Conservation (phyloP, 1,140 invertebrate species). For the Drosophila mauritiana region DNA sequence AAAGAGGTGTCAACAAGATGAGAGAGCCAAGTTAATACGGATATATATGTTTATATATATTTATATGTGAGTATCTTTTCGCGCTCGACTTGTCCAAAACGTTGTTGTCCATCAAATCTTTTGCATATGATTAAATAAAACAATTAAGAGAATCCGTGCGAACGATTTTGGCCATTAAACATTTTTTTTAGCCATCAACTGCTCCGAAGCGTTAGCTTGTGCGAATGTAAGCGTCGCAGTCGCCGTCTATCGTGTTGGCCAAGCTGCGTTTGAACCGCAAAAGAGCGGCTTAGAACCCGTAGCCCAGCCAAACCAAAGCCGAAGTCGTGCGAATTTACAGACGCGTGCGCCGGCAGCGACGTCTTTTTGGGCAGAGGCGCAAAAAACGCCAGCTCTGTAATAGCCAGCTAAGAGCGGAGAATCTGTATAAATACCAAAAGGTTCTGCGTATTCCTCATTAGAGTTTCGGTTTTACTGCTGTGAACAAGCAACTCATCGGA, state of each 20-base stretch:
- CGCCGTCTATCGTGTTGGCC: conserved; percentile 40
- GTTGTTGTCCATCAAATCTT: conserved; percentile 80
- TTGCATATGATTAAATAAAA: conserved; percentile 82
- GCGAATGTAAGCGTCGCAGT: conserved; percentile 64
- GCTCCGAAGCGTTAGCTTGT: conserved; percentile 52
- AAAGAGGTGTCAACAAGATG: conserved; percentile 50
- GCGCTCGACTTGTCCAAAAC: conserved; percentile 55
- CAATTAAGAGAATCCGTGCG: conserved; percentile 78
- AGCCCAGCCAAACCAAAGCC: conserved; percentile 27
- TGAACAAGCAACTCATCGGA: conserved; percentile 76
- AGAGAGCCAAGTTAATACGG: conserved; percentile 29
- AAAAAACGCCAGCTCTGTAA: conserved; percentile 56
- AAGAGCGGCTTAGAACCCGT: conserved; percentile 65
- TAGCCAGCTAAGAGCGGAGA: conserved; percentile 62
- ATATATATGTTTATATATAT: not conserved
- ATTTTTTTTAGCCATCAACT: conserved; percentile 51
- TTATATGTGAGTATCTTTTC: conserved; percentile 23
- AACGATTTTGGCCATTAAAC: conserved; percentile 69
- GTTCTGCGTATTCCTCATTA: conserved; percentile 82
- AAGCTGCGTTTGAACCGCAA: conserved; percentile 35
- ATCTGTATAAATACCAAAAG: conserved; percentile 83
- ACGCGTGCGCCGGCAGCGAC: conserved; percentile 30
- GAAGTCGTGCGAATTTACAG: conserved; percentile 72
- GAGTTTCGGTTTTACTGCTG: conserved; percentile 79
- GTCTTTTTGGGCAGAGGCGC: conserved; percentile 15